Conservation (phyloP, 2,797 vertebrate genomes). For the Phrynocephalus forsythii region DNA sequence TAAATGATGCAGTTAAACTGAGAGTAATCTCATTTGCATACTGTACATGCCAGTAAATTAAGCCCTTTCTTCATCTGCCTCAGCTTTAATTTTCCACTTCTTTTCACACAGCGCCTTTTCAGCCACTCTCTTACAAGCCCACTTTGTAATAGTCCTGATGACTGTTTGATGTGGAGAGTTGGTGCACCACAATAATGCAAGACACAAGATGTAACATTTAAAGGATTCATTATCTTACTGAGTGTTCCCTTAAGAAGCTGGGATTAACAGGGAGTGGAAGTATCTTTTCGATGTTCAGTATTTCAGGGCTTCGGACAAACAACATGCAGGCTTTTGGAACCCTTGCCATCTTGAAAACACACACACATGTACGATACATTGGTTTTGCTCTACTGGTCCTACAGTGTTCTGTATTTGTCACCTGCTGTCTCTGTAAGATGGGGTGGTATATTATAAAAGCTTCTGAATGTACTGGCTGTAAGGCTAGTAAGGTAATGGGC, state of each 20-base stretch:
- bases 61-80: slow-evolving; percentile 95
- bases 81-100: slow-evolving; percentile 99
- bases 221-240: slow-evolving; percentile 93
- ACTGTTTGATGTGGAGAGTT: slow-evolving; percentile 95
- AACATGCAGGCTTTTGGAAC: slow-evolving; percentile 41
- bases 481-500: slow-evolving; percentile 24
- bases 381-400: neutral
- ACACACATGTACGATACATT: neutral
- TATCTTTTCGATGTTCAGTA: slow-evolving; percentile 64
- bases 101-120: slow-evolving; percentile 92
- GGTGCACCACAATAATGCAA: slow-evolving; percentile 88
- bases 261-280: slow-evolving; percentile 83
- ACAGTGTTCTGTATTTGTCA: slow-evolving; percentile 16
- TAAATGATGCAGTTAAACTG: slow-evolving; percentile 99
- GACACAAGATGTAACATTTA: slow-evolving; percentile 95
- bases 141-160: slow-evolving; percentile 91
- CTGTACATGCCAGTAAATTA: slow-evolving; percentile 99
- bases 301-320: slow-evolving; percentile 53
- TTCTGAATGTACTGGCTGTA: slow-evolving; percentile 4
- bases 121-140: slow-evolving; percentile 88
- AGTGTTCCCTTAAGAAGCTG: slow-evolving; percentile 91
- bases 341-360: neutral
- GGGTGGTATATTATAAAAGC: slow-evolving; percentile 40
- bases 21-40: slow-evolving; percentile 99
- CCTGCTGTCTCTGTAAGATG: slow-evolving; percentile 35